Conservation (phyloP, 92 coral and sea anemone genomes). For the Pocillopora grandis region DNA sequence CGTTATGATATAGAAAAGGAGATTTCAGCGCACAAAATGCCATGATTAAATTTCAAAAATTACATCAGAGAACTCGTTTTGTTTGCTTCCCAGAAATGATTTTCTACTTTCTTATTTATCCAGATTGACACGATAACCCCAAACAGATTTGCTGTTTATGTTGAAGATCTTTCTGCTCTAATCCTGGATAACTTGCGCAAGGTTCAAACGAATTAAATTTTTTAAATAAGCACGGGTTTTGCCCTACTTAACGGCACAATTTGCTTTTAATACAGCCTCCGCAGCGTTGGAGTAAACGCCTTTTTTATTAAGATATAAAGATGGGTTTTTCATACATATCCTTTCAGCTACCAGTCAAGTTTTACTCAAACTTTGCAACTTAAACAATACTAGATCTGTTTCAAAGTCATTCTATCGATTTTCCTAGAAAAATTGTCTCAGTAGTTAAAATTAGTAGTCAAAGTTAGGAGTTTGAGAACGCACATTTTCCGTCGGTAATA, state of each 20-base stretch:
- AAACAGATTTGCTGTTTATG: neutral
- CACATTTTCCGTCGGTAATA: too few species aligned
- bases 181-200: neutral
- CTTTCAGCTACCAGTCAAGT: neutral
- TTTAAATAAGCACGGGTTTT: neutral
- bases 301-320: neutral
- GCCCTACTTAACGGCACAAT: neutral
- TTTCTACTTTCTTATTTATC: neutral
- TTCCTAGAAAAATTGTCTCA: too few species aligned
- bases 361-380: too few species aligned
- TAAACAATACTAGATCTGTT: too few species aligned
- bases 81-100: neutral
- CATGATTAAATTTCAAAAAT: neutral
- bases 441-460: too few species aligned
- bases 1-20: conserved; percentile 39
- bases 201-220: neutral
- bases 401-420: too few species aligned
- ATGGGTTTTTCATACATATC: neutral
- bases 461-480: too few species aligned
- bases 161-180: neutral
- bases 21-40: neutral
- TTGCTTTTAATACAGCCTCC: neutral
- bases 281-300: neutral
- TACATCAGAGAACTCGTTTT: neutral
- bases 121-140: neutral